phyloP scores from a whole-genome alignment of 2,888 invertebrate genomes.

The Seladonia tumulorum region DNA sequence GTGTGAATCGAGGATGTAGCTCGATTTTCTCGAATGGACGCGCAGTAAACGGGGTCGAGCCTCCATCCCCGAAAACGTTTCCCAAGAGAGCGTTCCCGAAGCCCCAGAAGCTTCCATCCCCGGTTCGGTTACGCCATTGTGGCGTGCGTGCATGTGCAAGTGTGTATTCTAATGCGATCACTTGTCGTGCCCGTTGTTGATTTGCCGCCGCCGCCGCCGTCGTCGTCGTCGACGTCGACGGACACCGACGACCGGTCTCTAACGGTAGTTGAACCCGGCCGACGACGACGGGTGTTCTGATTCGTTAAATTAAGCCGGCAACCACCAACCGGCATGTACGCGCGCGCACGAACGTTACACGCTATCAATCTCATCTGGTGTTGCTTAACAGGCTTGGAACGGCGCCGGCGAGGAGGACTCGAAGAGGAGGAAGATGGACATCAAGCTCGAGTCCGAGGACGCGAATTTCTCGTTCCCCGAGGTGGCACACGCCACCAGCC shows the following conservation, averaged over 20 bases:
- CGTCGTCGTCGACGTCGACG: conserved; percentile 5
- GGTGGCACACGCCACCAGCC: conserved; percentile 79
- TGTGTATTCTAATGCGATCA: conserved; percentile 51
- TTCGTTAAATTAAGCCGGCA: conserved; percentile 67
- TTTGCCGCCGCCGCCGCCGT: conserved; percentile 14
- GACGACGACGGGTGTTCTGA: conserved; percentile 59
- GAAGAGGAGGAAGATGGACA: conserved; percentile 87
- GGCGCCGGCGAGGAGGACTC: conserved; percentile 85
- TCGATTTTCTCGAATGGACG: not conserved
- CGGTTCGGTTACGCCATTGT: conserved; percentile 13
- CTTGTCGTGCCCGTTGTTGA: conserved; percentile 46
- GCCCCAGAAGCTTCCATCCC: conserved; percentile 24
- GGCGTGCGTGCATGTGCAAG: conserved; percentile 12
- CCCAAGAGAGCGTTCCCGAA: conserved; percentile 42
- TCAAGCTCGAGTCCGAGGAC: conserved; percentile 90
- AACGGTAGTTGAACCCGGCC: conserved; percentile 79
- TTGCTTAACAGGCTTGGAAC: conserved; percentile 78
- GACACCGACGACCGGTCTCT: conserved; percentile 59
- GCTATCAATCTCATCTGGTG: conserved; percentile 31
- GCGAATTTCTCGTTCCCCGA: conserved; percentile 89
- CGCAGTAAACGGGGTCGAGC: conserved; percentile 20
- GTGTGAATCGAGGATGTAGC: not conserved
- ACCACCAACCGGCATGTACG: conserved; percentile 19
- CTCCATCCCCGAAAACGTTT: conserved; percentile 28
- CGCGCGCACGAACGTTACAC: conserved; percentile 29